Conservation (phyloP, 1,140 invertebrate genomes). For the Chionoecetes opilio region DNA sequence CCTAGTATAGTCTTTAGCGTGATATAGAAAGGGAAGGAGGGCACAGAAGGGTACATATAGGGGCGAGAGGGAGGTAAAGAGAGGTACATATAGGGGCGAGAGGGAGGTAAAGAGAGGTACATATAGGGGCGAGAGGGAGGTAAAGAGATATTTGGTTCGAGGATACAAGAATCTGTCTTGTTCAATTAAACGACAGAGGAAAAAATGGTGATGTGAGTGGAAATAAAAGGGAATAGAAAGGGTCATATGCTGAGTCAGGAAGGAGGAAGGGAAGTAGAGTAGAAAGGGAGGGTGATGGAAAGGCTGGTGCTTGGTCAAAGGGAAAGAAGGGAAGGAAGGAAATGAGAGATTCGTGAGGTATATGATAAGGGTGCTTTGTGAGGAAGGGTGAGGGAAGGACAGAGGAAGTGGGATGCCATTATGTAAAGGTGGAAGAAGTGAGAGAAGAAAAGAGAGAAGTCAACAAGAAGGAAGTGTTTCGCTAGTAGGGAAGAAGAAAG, state of each 20-base stretch:
- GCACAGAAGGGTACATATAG: neutral
- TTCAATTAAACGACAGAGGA: no score
- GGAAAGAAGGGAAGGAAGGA: neutral
- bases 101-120: neutral
- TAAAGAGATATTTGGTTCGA: no score
- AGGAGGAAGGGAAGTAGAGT: neutral
- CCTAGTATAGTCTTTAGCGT: neutral
- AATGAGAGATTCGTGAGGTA: neutral
- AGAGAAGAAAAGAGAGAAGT: no score
- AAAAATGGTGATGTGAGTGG: no score
- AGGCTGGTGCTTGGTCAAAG: neutral
- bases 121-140: no score
- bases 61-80: slow-evolving; percentile 28
- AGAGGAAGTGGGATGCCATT: neutral
- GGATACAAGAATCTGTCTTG: no score
- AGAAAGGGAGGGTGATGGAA: neutral
- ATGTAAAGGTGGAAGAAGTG: no score
- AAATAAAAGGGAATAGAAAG: neutral
- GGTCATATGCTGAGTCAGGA: neutral
- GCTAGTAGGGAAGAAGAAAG: neutral
- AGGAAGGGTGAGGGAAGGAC: neutral
- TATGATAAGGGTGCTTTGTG: neutral
- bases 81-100: neutral
- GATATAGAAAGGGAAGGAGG: neutral
- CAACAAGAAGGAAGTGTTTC: neutral